Evolutionary conservation across 1,140 invertebrate genomes (phyloP), one percentile per base, ranked within the genome.

Genomic region (Apocrypta bakeri): DNA sequence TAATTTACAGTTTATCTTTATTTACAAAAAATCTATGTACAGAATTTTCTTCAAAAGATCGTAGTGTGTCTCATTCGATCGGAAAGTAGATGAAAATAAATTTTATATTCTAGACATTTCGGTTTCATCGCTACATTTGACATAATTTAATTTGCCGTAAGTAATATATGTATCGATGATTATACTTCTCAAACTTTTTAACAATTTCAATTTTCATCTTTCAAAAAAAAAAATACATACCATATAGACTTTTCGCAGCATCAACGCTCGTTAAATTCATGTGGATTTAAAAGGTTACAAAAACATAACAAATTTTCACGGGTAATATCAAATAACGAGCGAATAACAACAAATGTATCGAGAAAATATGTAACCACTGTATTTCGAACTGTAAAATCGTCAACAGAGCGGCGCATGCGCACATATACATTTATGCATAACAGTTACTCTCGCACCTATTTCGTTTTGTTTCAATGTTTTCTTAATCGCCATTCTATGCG

Each of bases 341-440:
- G 63, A 66, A 66, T 66, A 66, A 66, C 63, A 66, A n/a, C n/a
- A 66, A 66, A 66, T 29, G 14, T 25, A 66, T 56, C 48, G n/a
- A n/a, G n/a, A n/a, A n/a, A n/a, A n/a, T 56, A 56, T 6, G 17
- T 56, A n/a, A 56, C 7, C 48, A 6, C n/a, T 21, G 63, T 7
- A 66, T 66, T n/a, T 66, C 63, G 63, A 66, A 25, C 8, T 25
- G 25, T 27, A 66, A 66, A 66, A 66, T 66, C 25, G 25, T 66
- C 63, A 29, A 66, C 27, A 56, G 63, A 66, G 63, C 63, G 63
- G 63, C 63, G 63, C 63, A 25, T 66, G 33, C 40, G 66, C 64
- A 68, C 64, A 76, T 76, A 82, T 82, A 75, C 73, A 82, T 82
- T 61, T 76, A 69, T 77, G 42, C 17, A 77, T 61, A 71, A 42